Evolutionary conservation across 2,888 invertebrate species (phyloP).

Genomic region (Brenthis ino): DNA sequence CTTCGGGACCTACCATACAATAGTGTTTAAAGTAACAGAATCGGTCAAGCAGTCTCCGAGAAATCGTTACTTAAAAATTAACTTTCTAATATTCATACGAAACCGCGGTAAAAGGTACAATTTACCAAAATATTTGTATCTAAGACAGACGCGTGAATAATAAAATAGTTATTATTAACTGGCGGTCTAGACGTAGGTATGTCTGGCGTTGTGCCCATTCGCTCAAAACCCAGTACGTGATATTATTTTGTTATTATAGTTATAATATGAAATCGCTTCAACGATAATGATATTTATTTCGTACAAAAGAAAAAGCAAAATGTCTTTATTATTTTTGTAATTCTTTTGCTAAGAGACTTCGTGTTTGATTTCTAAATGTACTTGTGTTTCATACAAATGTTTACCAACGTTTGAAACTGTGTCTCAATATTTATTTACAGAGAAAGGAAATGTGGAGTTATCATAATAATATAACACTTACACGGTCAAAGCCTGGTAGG

Average conservation of each 20-base stretch:
- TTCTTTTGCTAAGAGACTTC: neutral
- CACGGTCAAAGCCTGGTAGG: too few species aligned
- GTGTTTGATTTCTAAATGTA: neutral
- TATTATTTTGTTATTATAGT: constrained; percentile 12
- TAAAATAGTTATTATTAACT: constrained; percentile 32
- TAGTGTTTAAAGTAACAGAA: too few species aligned
- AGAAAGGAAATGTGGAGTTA: too few species aligned
- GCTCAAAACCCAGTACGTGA: constrained; percentile 8
- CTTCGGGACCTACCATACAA: too few species aligned
- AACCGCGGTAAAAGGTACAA: neutral
- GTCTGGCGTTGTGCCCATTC: constrained; percentile 26
- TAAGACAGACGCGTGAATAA: constrained; percentile 20
- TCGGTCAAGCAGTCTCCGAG: too few species aligned
- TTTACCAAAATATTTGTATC: neutral
- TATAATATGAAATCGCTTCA: neutral
- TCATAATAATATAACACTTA: too few species aligned
- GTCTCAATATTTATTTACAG: too few species aligned
- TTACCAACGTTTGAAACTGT: too few species aligned
- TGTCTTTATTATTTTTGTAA: neutral
- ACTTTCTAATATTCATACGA: neutral
- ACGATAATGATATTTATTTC: neutral
- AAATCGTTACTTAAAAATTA: too few species aligned
- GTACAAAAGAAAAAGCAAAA: neutral
- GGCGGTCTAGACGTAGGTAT: constrained; percentile 31
- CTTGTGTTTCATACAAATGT: neutral